Percentiles rank a stretch among this genome's conserved stretches.
phyloP scores from a whole-genome alignment of 2,888 invertebrate genomes.

The Thera britannica region DNA sequence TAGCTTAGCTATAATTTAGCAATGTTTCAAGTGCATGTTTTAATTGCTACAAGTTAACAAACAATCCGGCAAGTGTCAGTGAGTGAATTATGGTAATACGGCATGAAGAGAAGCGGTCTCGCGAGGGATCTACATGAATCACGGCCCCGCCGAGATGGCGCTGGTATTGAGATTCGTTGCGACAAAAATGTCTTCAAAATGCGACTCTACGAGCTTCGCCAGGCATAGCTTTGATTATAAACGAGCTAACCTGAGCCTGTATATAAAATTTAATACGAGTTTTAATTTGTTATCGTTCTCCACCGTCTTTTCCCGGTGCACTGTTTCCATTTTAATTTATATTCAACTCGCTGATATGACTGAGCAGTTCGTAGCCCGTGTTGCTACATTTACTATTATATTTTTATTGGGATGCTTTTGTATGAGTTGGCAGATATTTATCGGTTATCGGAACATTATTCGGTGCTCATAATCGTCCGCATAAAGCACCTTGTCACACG shows the following conservation, averaged over 20 bases:
- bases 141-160: constrained; percentile 7
- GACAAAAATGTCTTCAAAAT: constrained; percentile 50
- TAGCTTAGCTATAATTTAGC: not conserved
- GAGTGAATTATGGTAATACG: constrained; percentile 54
- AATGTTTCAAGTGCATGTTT: constrained; percentile 28
- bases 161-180: constrained; percentile 21
- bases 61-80: constrained; percentile 43
- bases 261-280: constrained; percentile 58
- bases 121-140: constrained; percentile 18
- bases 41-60: constrained; percentile 48
- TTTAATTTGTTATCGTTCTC: constrained; percentile 68
- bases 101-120: constrained; percentile 47
- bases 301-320: constrained; percentile 52
- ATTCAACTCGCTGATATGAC: constrained; percentile 80
- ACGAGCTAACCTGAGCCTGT: constrained; percentile 51
- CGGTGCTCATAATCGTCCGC: constrained; percentile 83
- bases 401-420: constrained; percentile 84
- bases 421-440: constrained; percentile 85
- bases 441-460: constrained; percentile 84
- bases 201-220: constrained; percentile 19
- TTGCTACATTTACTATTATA: constrained; percentile 83
- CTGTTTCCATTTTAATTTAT: constrained; percentile 75
- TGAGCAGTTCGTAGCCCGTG: constrained; percentile 79
- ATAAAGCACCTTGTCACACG: constrained; percentile 85
- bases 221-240: constrained; percentile 51